Conservation (phyloP, 2,113 vertebrate species). For the Cacatua alba region DNA sequence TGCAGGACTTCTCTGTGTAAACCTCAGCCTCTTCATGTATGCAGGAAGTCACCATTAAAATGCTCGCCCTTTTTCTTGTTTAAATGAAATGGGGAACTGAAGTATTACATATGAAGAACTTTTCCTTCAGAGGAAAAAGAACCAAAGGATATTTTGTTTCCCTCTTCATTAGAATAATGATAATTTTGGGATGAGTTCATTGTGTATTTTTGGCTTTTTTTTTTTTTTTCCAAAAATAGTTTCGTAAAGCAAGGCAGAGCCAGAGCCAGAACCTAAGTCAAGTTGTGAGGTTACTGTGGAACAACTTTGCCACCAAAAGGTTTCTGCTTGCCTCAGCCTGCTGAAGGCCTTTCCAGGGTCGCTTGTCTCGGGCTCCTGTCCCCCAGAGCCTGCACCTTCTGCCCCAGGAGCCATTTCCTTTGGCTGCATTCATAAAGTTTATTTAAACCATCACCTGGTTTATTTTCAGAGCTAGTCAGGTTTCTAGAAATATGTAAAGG, state of each 20-base stretch:
- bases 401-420: neutral
- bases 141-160: neutral
- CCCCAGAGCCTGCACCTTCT: neutral
- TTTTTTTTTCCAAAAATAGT: neutral
- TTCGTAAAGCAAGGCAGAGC: neutral
- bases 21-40: neutral
- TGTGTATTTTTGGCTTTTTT: neutral
- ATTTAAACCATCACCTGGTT: conserved; percentile 27
- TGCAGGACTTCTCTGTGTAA: neutral
- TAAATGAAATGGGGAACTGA: neutral
- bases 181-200: conserved; percentile 21
- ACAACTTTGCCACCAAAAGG: neutral
- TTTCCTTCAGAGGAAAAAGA: neutral
- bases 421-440: neutral
- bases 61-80: neutral
- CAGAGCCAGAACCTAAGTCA: neutral
- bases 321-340: neutral
- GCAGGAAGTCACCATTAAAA: neutral
- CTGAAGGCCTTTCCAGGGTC: neutral
- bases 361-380: neutral
- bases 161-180: neutral
- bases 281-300: conserved; percentile 30
- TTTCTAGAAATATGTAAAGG: conserved; percentile 33
- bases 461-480: neutral
- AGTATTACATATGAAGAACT: neutral